Conservation (phyloP, 2,797 vertebrate genomes). For the Phataginus tetradactyla region DNA sequence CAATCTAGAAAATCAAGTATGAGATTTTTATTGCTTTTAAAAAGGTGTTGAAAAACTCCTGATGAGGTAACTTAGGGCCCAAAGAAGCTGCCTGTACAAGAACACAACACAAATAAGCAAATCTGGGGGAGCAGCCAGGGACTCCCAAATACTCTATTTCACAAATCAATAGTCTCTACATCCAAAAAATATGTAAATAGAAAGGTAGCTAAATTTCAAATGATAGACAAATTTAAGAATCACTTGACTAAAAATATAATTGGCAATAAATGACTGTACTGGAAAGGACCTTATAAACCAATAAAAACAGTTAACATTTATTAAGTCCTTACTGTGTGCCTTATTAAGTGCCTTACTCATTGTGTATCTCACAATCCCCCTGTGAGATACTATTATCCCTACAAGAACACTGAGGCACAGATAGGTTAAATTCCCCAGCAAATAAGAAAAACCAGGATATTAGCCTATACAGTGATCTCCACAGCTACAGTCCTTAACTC, state of each 20-base stretch:
- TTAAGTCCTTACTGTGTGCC: not conserved
- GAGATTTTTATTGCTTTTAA: conserved; percentile 39
- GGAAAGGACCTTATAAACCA: not conserved
- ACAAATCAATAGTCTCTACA: not conserved
- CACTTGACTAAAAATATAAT: conserved; percentile 25
- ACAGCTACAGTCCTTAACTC: not conserved
- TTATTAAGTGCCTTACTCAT: conserved; percentile 27
- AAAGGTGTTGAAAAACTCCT: conserved; percentile 33
- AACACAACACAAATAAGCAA: conserved; percentile 4
- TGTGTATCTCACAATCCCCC: not conserved
- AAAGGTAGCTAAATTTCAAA: conserved; percentile 26
- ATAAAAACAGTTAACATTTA: not conserved
- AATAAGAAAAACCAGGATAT: not conserved
- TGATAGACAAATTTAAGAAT: conserved; percentile 43
- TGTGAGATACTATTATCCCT: conserved; percentile 16
- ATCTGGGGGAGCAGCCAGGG: not conserved
- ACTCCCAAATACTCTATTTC: conserved; percentile 24
- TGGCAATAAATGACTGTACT: conserved; percentile 11
- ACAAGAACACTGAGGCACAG: not conserved
- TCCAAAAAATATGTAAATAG: conserved; percentile 15
- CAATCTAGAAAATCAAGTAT: conserved; percentile 39
- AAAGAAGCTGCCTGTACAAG: not conserved
- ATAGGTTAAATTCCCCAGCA: not conserved
- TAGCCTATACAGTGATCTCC: not conserved
- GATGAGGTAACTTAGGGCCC: not conserved